Evolutionary conservation across 2,113 vertebrate genomes (phyloP), one percentile per base, ranked within the genome.

Genomic region (Chunga burmeisteri): DNA sequence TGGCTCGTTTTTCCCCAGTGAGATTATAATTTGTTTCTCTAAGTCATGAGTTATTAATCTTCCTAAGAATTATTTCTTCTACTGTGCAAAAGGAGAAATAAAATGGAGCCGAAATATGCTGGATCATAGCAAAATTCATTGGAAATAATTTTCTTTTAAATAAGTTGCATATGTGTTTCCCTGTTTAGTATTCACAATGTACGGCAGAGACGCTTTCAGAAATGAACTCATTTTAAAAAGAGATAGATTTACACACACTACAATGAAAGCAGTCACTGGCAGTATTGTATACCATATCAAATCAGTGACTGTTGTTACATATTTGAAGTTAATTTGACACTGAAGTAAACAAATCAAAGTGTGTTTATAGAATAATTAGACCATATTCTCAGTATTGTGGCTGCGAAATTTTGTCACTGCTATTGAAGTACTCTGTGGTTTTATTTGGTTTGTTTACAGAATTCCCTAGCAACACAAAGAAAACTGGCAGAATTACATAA

Each of bases 311-410:
- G 97, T 97, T 98, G 94, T 94, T 97, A 95, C 93, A 96, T 96
- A 97, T 97, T 97, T 98, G 97, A 98, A 98, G 98, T 97, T 98
- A 98, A 98, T 98, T 98, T 98, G 98, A 98, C 96, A 81, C 96
- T 97, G 98, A 97, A 95, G 97, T 98, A 98, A 98, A 98, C 98
- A 98, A 98, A 98, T 98, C 98, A 98, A 97, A 98, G 95, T 96
- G 90, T 98, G 98, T 98, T 98, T 98, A 98, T 97, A 96, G 97
- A 98, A 98, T 98, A 98, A 98, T 98, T 98, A 98, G 97, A 94
- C 97, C 85, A 91, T 95, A 98, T 98, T 98, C 95, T 96, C 94
- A 88, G 82, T 89, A 97, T 97, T 95, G 96, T 97, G 97, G 97
- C 91, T 96, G 94, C 68, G 81, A 97, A 97, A 92, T 97, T 98